Percentiles rank a stretch among this genome's conserved stretches.
Conservation (phyloP, 2,797 vertebrate genomes). For the Cottoperca gobio region DNA sequence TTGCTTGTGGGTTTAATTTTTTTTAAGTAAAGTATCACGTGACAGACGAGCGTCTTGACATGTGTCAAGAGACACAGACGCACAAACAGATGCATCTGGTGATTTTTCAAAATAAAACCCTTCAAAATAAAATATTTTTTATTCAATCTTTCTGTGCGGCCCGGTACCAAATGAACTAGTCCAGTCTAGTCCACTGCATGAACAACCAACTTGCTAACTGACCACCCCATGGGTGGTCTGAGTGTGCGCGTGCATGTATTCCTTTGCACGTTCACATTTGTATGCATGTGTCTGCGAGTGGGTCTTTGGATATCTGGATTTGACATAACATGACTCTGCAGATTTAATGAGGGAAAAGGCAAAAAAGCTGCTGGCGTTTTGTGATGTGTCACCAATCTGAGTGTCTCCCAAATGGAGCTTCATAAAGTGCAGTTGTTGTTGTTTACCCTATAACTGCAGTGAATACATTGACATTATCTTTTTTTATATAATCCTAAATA, state of each 20-base stretch:
- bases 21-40: too few relatives aligned
- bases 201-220: constrained; percentile 45
- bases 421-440: constrained; percentile 29
- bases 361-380: constrained; percentile 50
- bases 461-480: constrained; percentile 23
- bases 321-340: constrained; percentile 62
- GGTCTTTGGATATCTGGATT: constrained; percentile 40
- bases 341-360: constrained; percentile 64
- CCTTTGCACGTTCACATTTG: neutral
- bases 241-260: neutral
- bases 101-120: too few relatives aligned
- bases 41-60: too few relatives aligned
- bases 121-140: too few relatives aligned
- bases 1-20: too few relatives aligned
- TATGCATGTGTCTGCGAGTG: constrained; percentile 10
- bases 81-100: too few relatives aligned
- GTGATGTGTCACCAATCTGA: constrained; percentile 40
- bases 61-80: too few relatives aligned
- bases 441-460: constrained; percentile 28
- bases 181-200: constrained; percentile 18
- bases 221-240: constrained; percentile 48
- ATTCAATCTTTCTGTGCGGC: too few relatives aligned
- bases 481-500: constrained; percentile 28
- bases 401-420: constrained; percentile 7
- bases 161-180: too few relatives aligned